phyloP scores from a whole-genome alignment of 2,888 invertebrate genomes.

The Ophion slaviceki region DNA sequence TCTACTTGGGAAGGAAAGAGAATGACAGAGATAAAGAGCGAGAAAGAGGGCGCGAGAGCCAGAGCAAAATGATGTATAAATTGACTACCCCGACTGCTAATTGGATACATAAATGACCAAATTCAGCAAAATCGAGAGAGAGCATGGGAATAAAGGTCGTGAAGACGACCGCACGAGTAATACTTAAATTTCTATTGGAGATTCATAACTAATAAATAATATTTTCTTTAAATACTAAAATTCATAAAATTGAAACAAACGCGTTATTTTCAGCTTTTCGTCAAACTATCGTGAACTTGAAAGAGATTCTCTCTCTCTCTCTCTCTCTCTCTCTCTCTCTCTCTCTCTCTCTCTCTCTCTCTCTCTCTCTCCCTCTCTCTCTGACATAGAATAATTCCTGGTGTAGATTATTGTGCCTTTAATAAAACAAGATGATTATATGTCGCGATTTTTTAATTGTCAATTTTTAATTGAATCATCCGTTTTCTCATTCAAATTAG shows the following conservation, averaged over 20 bases:
- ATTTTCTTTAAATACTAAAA: no score
- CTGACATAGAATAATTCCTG: no score
- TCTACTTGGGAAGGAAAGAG: neutral
- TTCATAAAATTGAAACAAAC: neutral
- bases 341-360: neutral
- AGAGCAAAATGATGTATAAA: conserved; percentile 19
- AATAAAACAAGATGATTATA: no score
- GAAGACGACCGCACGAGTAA: neutral
- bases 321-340: neutral
- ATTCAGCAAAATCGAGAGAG: no score
- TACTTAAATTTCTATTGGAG: neutral
- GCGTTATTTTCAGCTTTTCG: neutral
- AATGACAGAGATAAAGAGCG: neutral
- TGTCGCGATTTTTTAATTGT: no score
- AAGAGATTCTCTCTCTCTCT: neutral
- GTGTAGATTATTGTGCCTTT: no score
- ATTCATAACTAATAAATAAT: neutral
- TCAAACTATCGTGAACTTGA: neutral
- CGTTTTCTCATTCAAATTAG: no score
- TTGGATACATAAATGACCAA: conserved; percentile 16
- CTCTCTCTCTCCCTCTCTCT: neutral
- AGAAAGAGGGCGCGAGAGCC: neutral
- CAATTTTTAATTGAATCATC: no score
- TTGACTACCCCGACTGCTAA: conserved; percentile 45
- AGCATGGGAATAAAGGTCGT: no score